Evolutionary conservation across 2,888 invertebrate species (phyloP).

Genomic region (Galerucella pusilla): DNA sequence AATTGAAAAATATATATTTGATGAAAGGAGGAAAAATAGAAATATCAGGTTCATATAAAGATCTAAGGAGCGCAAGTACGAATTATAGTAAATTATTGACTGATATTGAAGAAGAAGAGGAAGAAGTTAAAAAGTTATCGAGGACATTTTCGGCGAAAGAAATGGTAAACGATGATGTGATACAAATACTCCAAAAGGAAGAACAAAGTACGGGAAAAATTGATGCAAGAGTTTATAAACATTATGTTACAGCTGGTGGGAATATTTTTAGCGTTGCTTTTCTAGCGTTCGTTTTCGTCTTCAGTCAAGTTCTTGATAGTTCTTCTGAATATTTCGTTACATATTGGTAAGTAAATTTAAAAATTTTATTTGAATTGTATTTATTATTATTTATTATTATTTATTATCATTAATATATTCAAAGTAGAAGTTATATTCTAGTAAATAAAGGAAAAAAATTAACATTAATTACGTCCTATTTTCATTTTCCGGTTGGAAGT

Average conservation of each 20-base stretch:
- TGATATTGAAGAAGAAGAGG: constrained; percentile 49
- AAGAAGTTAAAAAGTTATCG: constrained; percentile 50
- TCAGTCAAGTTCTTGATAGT: constrained; percentile 69
- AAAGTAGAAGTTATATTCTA: no score
- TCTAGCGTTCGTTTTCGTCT: constrained; percentile 67
- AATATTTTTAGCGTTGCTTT: constrained; percentile 63
- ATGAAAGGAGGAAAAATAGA: constrained; percentile 69
- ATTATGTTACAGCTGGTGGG: constrained; percentile 80
- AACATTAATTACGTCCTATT: no score
- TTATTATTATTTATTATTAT: no score
- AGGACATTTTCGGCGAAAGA: constrained; percentile 45
- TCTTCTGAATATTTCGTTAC: constrained; percentile 83
- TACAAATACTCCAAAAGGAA: constrained; percentile 67
- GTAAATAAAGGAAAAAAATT: no score
- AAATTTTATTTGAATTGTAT: neutral
- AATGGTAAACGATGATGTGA: constrained; percentile 23
- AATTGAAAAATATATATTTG: constrained; percentile 68
- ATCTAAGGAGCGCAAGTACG: constrained; percentile 75
- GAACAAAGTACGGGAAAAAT: constrained; percentile 71
- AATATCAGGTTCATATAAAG: constrained; percentile 75
- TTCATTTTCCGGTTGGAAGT: no score
- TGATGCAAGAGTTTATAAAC: constrained; percentile 68
- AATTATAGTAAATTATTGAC: constrained; percentile 72
- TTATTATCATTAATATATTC: no score
- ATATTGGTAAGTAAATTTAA: constrained; percentile 71